Base-by-base conservation (phyloP, 2,888 invertebrate genomes). In the Heteropelma amictum region DNA sequence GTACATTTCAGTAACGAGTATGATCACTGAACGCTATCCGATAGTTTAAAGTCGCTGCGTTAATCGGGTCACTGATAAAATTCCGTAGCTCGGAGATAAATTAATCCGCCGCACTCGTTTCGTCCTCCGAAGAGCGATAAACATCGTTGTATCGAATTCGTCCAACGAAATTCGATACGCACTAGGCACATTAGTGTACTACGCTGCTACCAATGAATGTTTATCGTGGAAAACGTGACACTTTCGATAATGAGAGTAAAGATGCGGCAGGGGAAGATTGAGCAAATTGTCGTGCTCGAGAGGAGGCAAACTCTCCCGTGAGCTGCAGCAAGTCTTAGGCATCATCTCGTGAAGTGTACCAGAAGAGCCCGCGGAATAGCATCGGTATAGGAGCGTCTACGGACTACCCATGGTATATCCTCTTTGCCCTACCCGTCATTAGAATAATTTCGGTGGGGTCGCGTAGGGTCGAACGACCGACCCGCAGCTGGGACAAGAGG, bases 361-460 rank as follows among this genome's bases (percentile, higher is more conserved):
- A 35, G 35, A 45, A 28, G 23, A 61, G 21, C 33, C 38, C 49
- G 23, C 26, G 38, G 60, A 67, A 64, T 8, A 60, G 40, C 61
- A 67, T 67, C 60, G 26, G 42, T 60, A 49, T 53, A 42, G 40
- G 19, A 71, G 49, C 54, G 49, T 51, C 54, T 65, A 42, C 42
- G 42, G 68, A 61, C 68, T 64, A 69, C 72, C 68, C 56, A 42
- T 40, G 35, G 61, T 42, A 67, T 72, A 60, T 68, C 49, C 67
- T 54, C 35, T 69, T 65, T 58, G 71, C 73, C 54, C 73, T 77
- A 49, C 76, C 70, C 78, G 79, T 83, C 81, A 81, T 83, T 83
- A 82, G 83, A 83, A 83, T 83, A 83, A 83, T 83, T 82, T 80
- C 72, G 79, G 72, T 73, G 61, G 76, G 80, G 81, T 68, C 74